phyloP scores from a whole-genome alignment of 2,113 vertebrate genomes.

The Cnemophilus loriae region DNA sequence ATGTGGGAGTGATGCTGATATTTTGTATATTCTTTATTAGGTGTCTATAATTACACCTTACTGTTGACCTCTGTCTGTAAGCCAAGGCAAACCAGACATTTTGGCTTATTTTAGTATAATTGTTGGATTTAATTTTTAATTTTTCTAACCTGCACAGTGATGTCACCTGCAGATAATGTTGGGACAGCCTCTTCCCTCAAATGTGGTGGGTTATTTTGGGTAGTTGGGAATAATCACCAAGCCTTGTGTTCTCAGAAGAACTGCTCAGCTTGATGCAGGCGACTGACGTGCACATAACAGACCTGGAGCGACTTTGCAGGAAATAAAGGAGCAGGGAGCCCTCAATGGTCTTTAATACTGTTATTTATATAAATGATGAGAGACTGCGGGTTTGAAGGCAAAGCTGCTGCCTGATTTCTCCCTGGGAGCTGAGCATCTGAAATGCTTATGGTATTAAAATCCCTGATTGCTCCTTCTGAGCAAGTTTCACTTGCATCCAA shows the following conservation, averaged over 20 bases:
- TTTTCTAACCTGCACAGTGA: not conserved
- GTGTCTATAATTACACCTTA: not conserved
- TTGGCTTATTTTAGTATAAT: not conserved
- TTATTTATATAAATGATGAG: not conserved
- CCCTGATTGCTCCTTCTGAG: not conserved
- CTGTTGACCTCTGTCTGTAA: not conserved
- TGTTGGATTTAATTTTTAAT: not conserved
- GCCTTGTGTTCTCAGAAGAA: not conserved
- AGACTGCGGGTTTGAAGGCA: not conserved
- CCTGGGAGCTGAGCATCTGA: not conserved
- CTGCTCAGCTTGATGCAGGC: not conserved
- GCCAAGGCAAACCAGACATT: not conserved
- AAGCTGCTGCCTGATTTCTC: not conserved
- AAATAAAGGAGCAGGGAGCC: not conserved
- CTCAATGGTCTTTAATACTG: not conserved
- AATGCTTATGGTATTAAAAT: not conserved
- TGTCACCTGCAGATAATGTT: not conserved
- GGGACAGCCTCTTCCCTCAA: not conserved
- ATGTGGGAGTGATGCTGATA: not conserved
- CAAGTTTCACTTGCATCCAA: not conserved
- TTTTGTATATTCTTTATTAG: not conserved
- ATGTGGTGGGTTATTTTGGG: not conserved
- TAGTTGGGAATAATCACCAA: not conserved
- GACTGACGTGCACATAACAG: not conserved
- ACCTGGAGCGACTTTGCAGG: not conserved